These are phyloP conservation scores for Capromys pilorides DNA, from an alignment of 2,797 vertebrate species.

Conservation along the genomic window DNA sequence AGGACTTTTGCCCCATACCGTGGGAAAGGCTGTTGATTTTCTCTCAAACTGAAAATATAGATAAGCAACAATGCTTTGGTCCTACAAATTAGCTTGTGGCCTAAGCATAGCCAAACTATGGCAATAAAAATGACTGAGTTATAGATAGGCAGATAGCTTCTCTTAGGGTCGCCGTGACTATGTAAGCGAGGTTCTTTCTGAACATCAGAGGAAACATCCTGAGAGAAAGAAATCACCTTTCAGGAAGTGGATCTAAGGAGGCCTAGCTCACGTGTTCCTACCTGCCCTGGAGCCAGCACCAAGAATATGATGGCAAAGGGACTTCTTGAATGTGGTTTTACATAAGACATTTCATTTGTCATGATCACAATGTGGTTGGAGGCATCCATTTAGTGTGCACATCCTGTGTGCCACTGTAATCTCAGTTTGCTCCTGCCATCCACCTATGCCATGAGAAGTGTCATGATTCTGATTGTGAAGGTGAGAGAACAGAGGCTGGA, in stretches of 20 bases:
- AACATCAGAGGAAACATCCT: neutral
- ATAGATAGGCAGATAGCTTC: neutral
- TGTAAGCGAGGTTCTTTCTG: neutral
- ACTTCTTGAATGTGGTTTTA: neutral
- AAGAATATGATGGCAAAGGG: neutral
- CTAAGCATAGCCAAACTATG: neutral
- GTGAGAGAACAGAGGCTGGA: neutral
- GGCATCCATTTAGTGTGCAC: neutral
- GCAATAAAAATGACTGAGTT: slow-evolving; percentile 28
- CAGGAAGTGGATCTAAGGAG: neutral
- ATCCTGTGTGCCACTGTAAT: neutral
- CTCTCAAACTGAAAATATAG: slow-evolving; percentile 38
- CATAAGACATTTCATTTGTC: neutral
- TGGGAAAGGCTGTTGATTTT: slow-evolving; percentile 46
- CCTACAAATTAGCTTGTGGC: slow-evolving; percentile 5
- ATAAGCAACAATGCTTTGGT: slow-evolving; percentile 21
- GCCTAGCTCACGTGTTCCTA: neutral
- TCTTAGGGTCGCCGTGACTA: neutral
- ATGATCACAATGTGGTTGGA: neutral
- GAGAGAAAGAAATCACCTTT: neutral
- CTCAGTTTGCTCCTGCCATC: neutral
- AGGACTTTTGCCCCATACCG: neutral
- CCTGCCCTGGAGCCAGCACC: neutral
- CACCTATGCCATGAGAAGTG: neutral
- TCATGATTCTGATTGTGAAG: slow-evolving; percentile 1